phyloP scores from a whole-genome alignment of 2,888 invertebrate species.

The Blastobasis lacticolella region DNA sequence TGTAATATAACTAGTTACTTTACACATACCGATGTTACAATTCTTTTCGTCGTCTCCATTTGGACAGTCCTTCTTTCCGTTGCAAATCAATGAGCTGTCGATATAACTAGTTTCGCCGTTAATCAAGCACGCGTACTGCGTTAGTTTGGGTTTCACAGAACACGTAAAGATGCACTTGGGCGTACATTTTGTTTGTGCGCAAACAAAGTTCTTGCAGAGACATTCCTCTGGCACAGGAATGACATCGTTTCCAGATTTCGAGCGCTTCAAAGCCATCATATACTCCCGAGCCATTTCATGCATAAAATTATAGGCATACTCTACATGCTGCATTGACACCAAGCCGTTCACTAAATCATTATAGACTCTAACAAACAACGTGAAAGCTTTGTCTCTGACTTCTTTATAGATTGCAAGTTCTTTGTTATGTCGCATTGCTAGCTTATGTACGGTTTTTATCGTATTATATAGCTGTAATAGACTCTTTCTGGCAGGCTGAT shows the following conservation, averaged over 20 bases:
- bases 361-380: constrained; percentile 30
- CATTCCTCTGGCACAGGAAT: constrained; percentile 32
- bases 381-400: constrained; percentile 34
- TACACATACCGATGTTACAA: constrained; percentile 37
- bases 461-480: constrained; percentile 23
- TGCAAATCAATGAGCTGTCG: constrained; percentile 36
- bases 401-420: constrained; percentile 22
- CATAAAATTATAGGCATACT: constrained; percentile 27
- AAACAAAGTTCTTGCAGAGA: constrained; percentile 34
- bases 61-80: constrained; percentile 41
- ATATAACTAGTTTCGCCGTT: constrained; percentile 17
- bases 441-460: constrained; percentile 29
- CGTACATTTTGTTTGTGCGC: constrained; percentile 35
- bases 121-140: constrained; percentile 33
- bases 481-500: constrained; percentile 19
- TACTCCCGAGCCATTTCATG: constrained; percentile 35
- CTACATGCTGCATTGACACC: constrained; percentile 14
- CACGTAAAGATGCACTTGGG: constrained; percentile 38
- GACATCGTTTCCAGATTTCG: constrained; percentile 43
- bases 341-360: constrained; percentile 22
- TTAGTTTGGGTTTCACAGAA: constrained; percentile 32
- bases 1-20: not conserved
- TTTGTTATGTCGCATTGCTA: constrained; percentile 18
- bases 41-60: constrained; percentile 43
- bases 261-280: constrained; percentile 38